Evolutionary conservation across 1,140 invertebrate genomes (phyloP), one percentile per base, ranked within the genome.

Genomic region (Amphibalanus amphitrite): DNA sequence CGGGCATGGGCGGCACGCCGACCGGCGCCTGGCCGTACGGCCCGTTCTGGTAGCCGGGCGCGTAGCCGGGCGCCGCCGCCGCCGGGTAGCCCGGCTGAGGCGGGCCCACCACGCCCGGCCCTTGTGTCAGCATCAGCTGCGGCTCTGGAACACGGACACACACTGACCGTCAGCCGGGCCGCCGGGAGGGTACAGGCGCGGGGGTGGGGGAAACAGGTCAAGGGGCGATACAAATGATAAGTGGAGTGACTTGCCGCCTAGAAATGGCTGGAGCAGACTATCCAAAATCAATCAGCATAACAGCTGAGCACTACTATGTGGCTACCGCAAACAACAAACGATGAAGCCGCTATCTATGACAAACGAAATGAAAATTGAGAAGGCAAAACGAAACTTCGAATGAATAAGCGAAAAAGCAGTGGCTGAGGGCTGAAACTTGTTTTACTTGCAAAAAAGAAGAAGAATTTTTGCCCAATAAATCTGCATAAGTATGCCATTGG

Each of bases 81-180:
- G 85, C 87, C 70, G 89, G 89, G 68, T 92, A 93, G 25, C 69
- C 29, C 17, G 71, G 30, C 67, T 64, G 81, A 82, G 80, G 88
- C 87, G 84, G 88, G 88, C 72, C 73, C 81, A 89, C 87, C 84
- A 88, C 88, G 65, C 85, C 86, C 71, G 90, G 89, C 69, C 93
- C 93, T 73, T 93, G 93, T 64, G 95, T 97, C 75, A 97, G 83
- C 95, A 98, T 97, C 72, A 98, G 82, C 79, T 97, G 94, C 28
- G 91, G 92, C 80, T 97, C 94, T 78, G 88, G 84, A 86, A 67
- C 65, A 67, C 23, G 8, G 26, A 28, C 17, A 67, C 17, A 67
- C 17, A 23, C 47, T 15, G 13, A 59, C 47, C 23, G 23, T 23
- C 23, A 65, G 64, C 20, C 64, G 20, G 6, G 25, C 23, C 3